Conservation (phyloP, 2,888 invertebrate species). For the Caenorhabditis zanzibari region DNA sequence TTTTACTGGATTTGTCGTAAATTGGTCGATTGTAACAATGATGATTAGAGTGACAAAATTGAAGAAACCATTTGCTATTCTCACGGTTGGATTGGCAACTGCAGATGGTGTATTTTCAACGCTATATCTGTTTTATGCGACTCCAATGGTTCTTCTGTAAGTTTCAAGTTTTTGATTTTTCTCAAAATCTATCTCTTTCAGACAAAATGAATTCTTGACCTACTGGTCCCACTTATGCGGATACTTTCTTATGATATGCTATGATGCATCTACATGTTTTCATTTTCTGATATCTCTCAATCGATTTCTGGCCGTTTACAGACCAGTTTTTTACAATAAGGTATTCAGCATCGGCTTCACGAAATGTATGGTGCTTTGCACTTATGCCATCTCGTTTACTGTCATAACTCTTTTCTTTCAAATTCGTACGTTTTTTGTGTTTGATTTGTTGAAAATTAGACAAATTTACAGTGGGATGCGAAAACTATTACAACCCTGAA, state of each 20-base stretch:
- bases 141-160: conserved; percentile 46
- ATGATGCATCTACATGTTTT: conserved; percentile 8
- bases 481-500: conserved; percentile 42
- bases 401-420: conserved; percentile 44
- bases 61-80: conserved; percentile 35
- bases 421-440: conserved; percentile 18
- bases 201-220: conserved; percentile 6
- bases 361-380: conserved; percentile 8
- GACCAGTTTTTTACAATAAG: conserved; percentile 24
- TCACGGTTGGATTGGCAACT: conserved; percentile 27
- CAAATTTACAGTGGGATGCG: conserved; percentile 38
- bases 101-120: conserved; percentile 34
- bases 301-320: conserved; percentile 43
- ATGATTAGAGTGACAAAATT: conserved; percentile 31
- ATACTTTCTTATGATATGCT: conserved; percentile 48
- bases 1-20: conserved; percentile 4
- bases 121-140: conserved; percentile 29
- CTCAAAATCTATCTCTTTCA: conserved; percentile 2
- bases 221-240: conserved; percentile 20
- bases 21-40: conserved; percentile 31
- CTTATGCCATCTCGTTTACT: neutral
- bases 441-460: neutral
- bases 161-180: neutral
- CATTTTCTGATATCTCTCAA: conserved; percentile 43
- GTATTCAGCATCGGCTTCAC: conserved; percentile 38